Base-by-base conservation (phyloP, 2,888 invertebrate genomes). In the Drosophila quinaria region DNA sequence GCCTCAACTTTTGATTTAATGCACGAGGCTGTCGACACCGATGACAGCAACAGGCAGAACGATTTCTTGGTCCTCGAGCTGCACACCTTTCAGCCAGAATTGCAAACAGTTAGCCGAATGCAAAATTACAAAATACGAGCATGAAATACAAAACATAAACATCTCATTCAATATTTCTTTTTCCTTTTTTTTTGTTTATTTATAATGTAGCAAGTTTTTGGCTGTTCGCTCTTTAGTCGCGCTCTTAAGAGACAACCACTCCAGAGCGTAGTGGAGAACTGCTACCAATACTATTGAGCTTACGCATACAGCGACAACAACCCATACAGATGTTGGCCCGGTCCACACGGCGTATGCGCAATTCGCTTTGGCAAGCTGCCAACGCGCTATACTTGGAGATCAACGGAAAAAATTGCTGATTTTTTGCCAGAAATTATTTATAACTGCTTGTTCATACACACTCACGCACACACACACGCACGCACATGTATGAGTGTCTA, bases 321-420 rank as follows among this genome's bases (percentile, higher is more conserved):
- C 51, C 3, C 47, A 76, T 60, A 80, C 69, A 78, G 81, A 84
- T 80, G 69, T 79, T 66, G 72, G 87, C 81, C 74, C 87, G 91
- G 88, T 90, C 89, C 89, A 79, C 92, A 89, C 92, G 91, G 93
- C 93, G 93, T 87, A 81, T 80, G 89, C 90, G 89, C 90, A 83
- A 80, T 85, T 81, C 78, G 81, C 61, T 37, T 94, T 96, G 96
- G 96, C 96, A 93, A 72, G 84, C 76, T 92, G 95, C 96, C 96
- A 96, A 96, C 95, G 94, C 95, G 94, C 96, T 96, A 96, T 96
- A 96, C 96, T 96, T 96, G 96, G 96, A 95, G 95, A 96, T 96
- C 93, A 92, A 91, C 92, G 91, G 91, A 81, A 91, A 91, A 92
- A 91, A 90, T 89, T 87, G 89, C 91, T 91, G 92, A 91, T 86